Conservation (phyloP, 2,888 invertebrate genomes). For the Ormyrus pomaceus region DNA sequence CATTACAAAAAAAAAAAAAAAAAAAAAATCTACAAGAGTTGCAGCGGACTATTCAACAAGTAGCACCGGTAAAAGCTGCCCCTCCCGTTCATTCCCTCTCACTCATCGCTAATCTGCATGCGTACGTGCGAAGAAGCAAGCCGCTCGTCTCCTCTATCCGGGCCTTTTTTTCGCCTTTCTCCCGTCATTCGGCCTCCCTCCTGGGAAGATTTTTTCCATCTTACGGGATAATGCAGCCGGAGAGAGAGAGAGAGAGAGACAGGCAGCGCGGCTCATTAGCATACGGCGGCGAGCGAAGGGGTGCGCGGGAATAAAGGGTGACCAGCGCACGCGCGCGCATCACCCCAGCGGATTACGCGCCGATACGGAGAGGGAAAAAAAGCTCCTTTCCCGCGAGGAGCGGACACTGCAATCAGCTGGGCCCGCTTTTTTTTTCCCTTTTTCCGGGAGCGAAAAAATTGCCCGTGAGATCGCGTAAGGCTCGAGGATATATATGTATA, state of each 20-base stretch:
- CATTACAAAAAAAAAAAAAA: no score
- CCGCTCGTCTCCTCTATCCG: slow-evolving; percentile 1
- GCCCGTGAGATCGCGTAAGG: slow-evolving; percentile 47
- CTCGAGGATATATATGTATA: no score
- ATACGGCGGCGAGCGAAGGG: slow-evolving; percentile 55
- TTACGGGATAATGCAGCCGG: slow-evolving; percentile 49
- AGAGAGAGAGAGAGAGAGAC: slow-evolving; percentile 57
- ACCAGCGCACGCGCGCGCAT: slow-evolving; percentile 52
- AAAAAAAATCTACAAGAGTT: no score
- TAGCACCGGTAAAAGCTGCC: no score
- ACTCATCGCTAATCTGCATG: background rate
- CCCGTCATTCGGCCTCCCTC: no score
- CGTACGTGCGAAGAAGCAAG: slow-evolving; percentile 27
- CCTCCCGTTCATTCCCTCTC: background rate
- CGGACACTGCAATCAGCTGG: background rate
- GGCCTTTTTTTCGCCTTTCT: slow-evolving; percentile 31
- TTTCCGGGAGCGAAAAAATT: slow-evolving; percentile 6
- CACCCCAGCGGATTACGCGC: slow-evolving; percentile 53
- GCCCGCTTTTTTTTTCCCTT: background rate
- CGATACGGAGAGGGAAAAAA: slow-evolving; percentile 49
- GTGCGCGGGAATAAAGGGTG: slow-evolving; percentile 56
- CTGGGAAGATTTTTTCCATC: slow-evolving; percentile 58
- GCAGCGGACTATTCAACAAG: no score
- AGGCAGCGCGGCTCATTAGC: slow-evolving; percentile 56
- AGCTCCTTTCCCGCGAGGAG: slow-evolving; percentile 27